A percentile compares a stretch with the other conserved stretches of the same genome.
Conservation (phyloP, 1,140 invertebrate genomes). For the Cepaea nemoralis region DNA sequence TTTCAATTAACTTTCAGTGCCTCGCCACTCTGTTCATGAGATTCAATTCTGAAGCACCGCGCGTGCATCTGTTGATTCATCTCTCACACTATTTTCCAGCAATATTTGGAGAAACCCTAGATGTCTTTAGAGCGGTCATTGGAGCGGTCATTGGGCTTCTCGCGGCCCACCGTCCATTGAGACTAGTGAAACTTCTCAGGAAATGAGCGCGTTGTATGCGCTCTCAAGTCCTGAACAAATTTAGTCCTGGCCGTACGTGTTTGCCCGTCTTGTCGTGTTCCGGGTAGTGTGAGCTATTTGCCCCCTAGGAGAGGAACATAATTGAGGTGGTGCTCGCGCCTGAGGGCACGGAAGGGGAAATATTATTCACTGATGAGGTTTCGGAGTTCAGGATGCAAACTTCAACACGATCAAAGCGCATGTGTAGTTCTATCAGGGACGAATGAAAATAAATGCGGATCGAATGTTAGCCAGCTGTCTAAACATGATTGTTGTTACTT, state of each 20-base stretch:
- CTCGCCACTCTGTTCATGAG: background rate
- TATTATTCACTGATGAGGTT: conserved; percentile 9
- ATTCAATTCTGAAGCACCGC: background rate
- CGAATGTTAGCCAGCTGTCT: no score
- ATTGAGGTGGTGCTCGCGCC: background rate
- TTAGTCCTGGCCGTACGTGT: conserved; percentile 16
- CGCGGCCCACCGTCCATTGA: background rate
- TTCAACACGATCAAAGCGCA: background rate
- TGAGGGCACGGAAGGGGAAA: background rate
- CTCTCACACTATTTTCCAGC: background rate
- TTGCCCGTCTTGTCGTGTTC: background rate
- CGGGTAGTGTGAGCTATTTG: conserved; percentile 14
- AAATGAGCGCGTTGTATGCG: conserved; percentile 27
- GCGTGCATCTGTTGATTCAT: conserved; percentile 9
- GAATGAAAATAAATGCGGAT: no score
- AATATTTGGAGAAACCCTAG: conserved; percentile 1
- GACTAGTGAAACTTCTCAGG: background rate
- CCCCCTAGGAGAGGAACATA: background rate
- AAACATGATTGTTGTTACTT: no score
- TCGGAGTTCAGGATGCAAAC: background rate
- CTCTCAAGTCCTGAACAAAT: conserved; percentile 18
- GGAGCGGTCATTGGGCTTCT: background rate
- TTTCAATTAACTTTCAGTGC: background rate
- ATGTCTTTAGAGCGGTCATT: background rate
- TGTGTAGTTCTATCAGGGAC: background rate